These are phyloP conservation scores for Uria aalge DNA, from an alignment of 2,113 vertebrate species.

Conservation along the genomic window DNA sequence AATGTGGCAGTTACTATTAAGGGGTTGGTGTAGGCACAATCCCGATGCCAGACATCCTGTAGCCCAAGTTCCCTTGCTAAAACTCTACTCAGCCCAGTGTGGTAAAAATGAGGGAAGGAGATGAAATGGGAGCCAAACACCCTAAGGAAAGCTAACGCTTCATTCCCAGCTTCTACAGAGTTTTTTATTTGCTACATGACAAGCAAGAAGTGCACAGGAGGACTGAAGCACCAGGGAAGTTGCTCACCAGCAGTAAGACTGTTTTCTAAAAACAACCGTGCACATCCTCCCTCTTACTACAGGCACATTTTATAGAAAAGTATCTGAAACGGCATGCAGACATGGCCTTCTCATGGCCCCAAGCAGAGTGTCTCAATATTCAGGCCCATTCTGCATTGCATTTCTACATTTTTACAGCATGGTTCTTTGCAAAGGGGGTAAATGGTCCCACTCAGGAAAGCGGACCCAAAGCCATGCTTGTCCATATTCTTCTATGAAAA, in stretches of 20 bases:
- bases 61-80: not conserved
- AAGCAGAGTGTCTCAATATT: not conserved
- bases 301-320: not conserved
- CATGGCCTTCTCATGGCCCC: not conserved
- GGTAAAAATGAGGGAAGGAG: not conserved
- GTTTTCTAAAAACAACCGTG: not conserved
- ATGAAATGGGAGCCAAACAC: not conserved
- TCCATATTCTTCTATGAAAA: not conserved
- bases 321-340: not conserved
- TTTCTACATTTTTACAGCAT: not conserved
- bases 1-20: not conserved
- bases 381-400: not conserved
- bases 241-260: not conserved
- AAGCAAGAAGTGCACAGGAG: not conserved
- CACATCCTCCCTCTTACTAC: not conserved
- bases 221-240: not conserved
- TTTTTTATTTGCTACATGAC: not conserved
- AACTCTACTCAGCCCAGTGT: not conserved
- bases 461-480: not conserved
- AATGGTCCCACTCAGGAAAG: not conserved
- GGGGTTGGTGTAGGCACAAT: not conserved
- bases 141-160: not conserved
- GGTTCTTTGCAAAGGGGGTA: not conserved
- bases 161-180: not conserved
- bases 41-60: not conserved